Evolutionary conservation across 2,113 vertebrate species (phyloP).

Genomic region (Ceyx margarethae): DNA sequence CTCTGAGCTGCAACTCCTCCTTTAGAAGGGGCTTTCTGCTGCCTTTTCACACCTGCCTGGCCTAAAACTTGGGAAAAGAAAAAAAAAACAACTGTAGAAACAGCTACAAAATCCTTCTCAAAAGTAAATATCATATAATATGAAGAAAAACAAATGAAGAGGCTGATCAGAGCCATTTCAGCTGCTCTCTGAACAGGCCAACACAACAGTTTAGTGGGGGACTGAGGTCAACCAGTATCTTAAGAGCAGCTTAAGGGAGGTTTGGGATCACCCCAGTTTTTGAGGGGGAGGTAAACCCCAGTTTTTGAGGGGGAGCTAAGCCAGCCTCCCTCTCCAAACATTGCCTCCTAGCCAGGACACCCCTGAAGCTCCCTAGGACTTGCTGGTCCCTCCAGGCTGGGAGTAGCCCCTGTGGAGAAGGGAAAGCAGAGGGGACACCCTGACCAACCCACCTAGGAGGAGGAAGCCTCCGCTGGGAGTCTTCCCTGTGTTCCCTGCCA

Average conservation of each 20-base stretch:
- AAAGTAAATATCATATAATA: neutral
- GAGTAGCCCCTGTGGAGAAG: no score
- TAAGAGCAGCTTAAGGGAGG: neutral
- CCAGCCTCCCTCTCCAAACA: no score
- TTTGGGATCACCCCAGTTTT: accelerated
- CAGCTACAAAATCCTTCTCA: accelerated
- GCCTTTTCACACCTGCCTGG: neutral
- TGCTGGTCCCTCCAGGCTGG: no score
- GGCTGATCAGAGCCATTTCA: neutral
- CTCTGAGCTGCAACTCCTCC: neutral
- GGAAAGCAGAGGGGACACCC: no score
- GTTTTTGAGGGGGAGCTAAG: no score
- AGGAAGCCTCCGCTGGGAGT: no score
- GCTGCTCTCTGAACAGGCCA: accelerated
- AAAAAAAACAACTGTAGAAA: neutral
- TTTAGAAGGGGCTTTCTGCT: neutral
- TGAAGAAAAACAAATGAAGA: neutral
- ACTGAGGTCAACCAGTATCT: no score
- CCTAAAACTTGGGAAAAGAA: neutral
- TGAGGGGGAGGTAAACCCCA: neutral
- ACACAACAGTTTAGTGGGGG: accelerated
- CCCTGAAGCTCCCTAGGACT: no score
- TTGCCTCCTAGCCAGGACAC: no score
- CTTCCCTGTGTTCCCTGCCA: no score
- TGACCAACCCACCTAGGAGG: no score